These are phyloP conservation scores for Caiman crocodilus DNA, from an alignment of 2,797 vertebrate species.

Conservation along the genomic window DNA sequence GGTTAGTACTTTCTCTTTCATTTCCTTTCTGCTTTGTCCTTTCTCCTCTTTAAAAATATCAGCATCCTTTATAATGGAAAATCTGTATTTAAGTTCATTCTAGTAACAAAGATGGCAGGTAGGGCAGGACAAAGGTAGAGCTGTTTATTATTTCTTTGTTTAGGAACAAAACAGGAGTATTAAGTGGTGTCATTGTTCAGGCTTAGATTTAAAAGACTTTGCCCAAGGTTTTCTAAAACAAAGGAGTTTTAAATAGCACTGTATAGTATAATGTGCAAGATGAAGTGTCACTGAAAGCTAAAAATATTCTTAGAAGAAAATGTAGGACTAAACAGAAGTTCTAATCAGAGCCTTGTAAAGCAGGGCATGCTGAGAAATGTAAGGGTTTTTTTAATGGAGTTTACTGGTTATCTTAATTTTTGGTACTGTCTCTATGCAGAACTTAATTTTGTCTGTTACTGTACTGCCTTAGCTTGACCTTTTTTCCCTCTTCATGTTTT, in stretches of 20 bases:
- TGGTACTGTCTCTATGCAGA: conserved; percentile 30
- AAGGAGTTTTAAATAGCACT: neutral
- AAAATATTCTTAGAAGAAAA: conserved; percentile 41
- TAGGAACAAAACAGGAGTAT: neutral
- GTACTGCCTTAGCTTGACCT: conserved; percentile 5
- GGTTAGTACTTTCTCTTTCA: neutral
- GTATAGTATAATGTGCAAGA: neutral
- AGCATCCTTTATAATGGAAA: neutral
- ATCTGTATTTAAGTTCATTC: conserved; percentile 15
- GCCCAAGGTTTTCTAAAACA: conserved; percentile 36
- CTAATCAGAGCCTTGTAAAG: conserved; percentile 33
- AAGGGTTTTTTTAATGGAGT: neutral
- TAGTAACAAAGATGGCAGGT: neutral
- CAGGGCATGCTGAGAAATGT: neutral
- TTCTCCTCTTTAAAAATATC: neutral
- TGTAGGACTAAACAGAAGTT: conserved; percentile 26
- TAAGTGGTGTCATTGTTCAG: neutral
- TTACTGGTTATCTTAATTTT: conserved; percentile 24
- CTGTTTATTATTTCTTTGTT: neutral
- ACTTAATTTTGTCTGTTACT: neutral
- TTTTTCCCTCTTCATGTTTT: neutral
- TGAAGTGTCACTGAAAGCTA: conserved; percentile 12
- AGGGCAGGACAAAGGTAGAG: neutral
- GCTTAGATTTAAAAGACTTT: conserved; percentile 53
- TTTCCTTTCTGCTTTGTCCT: neutral